Conservation (phyloP, 2,113 vertebrate species). For the Indicator maculatus region DNA sequence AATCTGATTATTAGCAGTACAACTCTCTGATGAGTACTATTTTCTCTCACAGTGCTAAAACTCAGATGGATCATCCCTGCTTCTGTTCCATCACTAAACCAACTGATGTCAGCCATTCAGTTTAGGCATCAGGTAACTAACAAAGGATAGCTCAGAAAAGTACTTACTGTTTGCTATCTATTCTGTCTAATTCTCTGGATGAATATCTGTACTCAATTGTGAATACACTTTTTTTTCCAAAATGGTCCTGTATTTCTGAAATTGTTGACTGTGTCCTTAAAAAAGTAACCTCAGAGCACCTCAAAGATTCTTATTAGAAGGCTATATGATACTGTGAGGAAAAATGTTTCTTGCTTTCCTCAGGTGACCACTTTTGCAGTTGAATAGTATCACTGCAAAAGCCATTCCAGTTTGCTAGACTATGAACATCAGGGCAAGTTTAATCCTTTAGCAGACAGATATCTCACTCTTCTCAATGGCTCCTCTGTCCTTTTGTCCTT, state of each 20-base stretch:
- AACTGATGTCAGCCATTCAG: not conserved
- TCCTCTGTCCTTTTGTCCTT: constrained; percentile 49
- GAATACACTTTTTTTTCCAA: not conserved
- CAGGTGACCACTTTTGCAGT: constrained; percentile 15
- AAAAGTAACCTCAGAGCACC: not conserved
- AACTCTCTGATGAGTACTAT: not conserved
- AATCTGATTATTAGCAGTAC: not conserved
- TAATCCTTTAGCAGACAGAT: not conserved
- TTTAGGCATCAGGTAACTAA: not conserved
- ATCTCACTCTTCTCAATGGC: not conserved
- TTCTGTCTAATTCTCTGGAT: not conserved
- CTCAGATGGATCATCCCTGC: not conserved
- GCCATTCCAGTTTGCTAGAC: not conserved
- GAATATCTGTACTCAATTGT: not conserved
- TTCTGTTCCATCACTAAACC: not conserved
- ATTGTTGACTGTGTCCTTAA: not conserved
- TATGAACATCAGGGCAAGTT: constrained; percentile 15
- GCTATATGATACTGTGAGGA: not conserved
- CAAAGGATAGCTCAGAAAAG: not conserved
- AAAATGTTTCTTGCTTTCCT: not conserved
- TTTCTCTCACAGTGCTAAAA: not conserved
- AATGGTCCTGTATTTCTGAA: not conserved
- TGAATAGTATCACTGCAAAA: not conserved
- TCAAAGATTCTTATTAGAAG: not conserved
- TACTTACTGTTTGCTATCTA: not conserved